Percentiles rank a stretch among this genome's conserved stretches.
phyloP scores from a whole-genome alignment of 2,888 invertebrate species.

The Mesorhabditis sp. region DNA sequence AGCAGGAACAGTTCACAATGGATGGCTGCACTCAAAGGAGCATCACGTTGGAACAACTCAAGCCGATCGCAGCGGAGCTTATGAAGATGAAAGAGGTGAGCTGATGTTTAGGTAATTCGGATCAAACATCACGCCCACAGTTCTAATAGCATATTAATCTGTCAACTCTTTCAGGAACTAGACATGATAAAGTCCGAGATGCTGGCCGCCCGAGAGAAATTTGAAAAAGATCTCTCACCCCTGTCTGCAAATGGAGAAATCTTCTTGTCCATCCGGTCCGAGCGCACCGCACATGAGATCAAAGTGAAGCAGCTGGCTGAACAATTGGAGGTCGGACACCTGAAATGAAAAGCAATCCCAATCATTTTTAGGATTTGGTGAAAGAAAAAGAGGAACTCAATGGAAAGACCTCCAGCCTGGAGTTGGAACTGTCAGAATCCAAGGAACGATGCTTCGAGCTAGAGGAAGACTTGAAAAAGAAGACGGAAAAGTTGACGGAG shows the following conservation, averaged over 20 bases:
- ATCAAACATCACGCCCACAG: neutral
- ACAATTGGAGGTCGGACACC: neutral
- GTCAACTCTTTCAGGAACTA: neutral
- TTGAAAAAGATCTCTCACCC: neutral
- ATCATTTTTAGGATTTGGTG: too few relatives aligned
- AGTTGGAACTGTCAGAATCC: neutral
- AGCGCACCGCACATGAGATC: neutral
- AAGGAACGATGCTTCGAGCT: neutral
- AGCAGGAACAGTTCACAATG: constrained; percentile 10
- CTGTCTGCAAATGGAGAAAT: neutral
- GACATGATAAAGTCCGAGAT: neutral
- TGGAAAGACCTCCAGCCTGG: constrained; percentile 1
- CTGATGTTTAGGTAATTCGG: neutral
- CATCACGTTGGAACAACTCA: constrained; percentile 14
- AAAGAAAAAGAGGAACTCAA: neutral
- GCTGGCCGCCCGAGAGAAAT: neutral
- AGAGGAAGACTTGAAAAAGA: constrained; percentile 2
- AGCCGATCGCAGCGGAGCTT: constrained; percentile 13
- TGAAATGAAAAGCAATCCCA: neutral
- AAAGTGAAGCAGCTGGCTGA: neutral
- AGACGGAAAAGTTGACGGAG: neutral
- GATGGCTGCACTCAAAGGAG: constrained; percentile 15
- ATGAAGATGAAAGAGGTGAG: neutral
- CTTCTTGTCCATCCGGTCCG: neutral
- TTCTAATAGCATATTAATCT: neutral